phyloP scores from a whole-genome alignment of 2,888 invertebrate genomes.

The Schizaphis graminum region DNA sequence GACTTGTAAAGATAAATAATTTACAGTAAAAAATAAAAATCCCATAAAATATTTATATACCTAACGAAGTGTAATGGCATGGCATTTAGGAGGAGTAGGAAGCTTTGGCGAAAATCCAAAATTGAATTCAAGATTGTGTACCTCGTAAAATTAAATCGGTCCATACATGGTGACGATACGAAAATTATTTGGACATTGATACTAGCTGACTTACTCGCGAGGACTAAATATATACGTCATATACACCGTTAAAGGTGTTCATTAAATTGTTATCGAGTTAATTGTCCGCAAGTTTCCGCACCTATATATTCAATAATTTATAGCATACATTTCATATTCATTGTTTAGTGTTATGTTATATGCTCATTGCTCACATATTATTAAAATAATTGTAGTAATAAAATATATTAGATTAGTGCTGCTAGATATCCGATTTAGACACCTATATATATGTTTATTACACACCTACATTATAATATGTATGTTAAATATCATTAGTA shows the following conservation, averaged over 20 bases:
- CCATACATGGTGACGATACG: constrained; percentile 18
- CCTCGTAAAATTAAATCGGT: constrained; percentile 19
- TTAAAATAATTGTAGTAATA: neutral
- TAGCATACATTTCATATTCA: neutral
- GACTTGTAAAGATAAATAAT: neutral
- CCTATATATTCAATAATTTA: neutral
- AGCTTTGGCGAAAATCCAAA: constrained; percentile 47
- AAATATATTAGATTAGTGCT: neutral
- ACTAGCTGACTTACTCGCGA: neutral
- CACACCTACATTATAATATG: neutral
- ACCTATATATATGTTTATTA: neutral
- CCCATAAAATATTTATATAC: neutral
- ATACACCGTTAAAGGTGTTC: neutral
- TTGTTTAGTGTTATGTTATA: neutral
- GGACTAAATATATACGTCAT: constrained; percentile 4
- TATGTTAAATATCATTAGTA: neutral
- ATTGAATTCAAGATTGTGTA: constrained; percentile 47
- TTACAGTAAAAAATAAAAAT: neutral
- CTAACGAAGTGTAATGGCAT: constrained; percentile 7
- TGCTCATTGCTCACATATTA: neutral
- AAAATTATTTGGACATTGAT: constrained; percentile 16
- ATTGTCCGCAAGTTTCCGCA: neutral
- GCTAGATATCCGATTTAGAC: neutral
- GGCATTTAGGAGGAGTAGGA: constrained; percentile 20
- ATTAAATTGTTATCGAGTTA: neutral